Percentiles rank a stretch among this genome's conserved stretches.
phyloP scores from a whole-genome alignment of 2,113 vertebrate genomes.

The Anser brachyrhynchus region DNA sequence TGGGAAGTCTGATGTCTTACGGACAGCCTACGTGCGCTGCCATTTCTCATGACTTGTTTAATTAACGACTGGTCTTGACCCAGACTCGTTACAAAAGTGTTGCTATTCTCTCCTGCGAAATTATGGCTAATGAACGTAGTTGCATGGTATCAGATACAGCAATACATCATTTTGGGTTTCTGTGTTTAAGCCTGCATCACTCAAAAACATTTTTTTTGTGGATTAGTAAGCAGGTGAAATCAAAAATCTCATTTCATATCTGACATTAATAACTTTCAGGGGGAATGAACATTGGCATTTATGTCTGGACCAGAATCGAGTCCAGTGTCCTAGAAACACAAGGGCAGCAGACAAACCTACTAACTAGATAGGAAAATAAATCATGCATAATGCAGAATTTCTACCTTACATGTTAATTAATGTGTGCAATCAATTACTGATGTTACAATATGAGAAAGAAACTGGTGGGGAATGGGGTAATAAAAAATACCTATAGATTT shows the following conservation, averaged over 20 bases:
- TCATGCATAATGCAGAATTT: conserved; percentile 88
- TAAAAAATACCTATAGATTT: conserved; percentile 96
- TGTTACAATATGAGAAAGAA: conserved; percentile 89
- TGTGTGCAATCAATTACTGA: conserved; percentile 92
- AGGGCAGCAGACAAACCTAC: conserved; percentile 85
- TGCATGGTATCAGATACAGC: conserved; percentile 73
- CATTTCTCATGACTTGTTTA: conserved; percentile 76
- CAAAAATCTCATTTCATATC: conserved; percentile 87
- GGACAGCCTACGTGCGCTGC: conserved; percentile 53
- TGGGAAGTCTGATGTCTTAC: background rate
- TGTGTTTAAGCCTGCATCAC: conserved; percentile 74
- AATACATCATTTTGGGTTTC: conserved; percentile 74
- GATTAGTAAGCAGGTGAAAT: conserved; percentile 86
- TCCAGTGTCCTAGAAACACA: conserved; percentile 84
- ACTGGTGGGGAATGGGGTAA: conserved; percentile 85
- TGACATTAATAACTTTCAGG: conserved; percentile 89
- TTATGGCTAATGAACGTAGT: conserved; percentile 74
- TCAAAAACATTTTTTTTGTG: conserved; percentile 71
- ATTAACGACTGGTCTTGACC: conserved; percentile 78
- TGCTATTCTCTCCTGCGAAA: conserved; percentile 73
- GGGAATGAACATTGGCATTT: conserved; percentile 86
- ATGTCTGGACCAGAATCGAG: conserved; percentile 83
- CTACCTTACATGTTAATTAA: conserved; percentile 94
- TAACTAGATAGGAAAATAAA: conserved; percentile 89
- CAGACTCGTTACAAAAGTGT: conserved; percentile 68